phyloP scores from a whole-genome alignment of 2,113 vertebrate species.

The Beaufortia kweichowensis region DNA sequence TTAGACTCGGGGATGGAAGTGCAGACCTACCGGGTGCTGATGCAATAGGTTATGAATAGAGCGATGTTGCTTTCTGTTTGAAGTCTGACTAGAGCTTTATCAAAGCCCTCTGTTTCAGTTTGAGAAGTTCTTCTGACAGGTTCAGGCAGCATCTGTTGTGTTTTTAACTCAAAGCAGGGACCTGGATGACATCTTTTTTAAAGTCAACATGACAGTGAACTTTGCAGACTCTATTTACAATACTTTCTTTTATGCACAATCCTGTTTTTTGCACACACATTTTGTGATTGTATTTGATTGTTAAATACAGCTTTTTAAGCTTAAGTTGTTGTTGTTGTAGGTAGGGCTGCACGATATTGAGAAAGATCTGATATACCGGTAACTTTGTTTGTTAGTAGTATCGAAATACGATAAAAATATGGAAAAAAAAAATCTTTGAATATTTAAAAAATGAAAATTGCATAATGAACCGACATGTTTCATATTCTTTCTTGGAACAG shows the following conservation, averaged over 20 bases:
- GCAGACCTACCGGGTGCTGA: not conserved
- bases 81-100: constrained; percentile 43
- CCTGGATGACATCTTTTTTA: not conserved
- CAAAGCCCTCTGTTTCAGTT: constrained; percentile 27
- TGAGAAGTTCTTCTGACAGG: constrained; percentile 18
- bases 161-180: not conserved
- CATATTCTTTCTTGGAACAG: too few species aligned
- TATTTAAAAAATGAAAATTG: too few species aligned
- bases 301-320: too few species aligned
- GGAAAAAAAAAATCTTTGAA: too few species aligned
- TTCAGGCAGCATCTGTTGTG: not conserved
- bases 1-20: not conserved
- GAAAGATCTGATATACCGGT: too few species aligned
- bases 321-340: too few species aligned
- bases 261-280: too few species aligned
- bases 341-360: too few species aligned
- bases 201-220: constrained; percentile 6
- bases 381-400: too few species aligned
- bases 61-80: constrained; percentile 23
- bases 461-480: too few species aligned
- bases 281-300: too few species aligned
- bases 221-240: not conserved
- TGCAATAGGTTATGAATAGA: not conserved
- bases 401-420: too few species aligned
- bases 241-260: not conserved